Evolutionary conservation across 2,888 invertebrate genomes (phyloP).

Genomic region (Portevinia maculata): DNA sequence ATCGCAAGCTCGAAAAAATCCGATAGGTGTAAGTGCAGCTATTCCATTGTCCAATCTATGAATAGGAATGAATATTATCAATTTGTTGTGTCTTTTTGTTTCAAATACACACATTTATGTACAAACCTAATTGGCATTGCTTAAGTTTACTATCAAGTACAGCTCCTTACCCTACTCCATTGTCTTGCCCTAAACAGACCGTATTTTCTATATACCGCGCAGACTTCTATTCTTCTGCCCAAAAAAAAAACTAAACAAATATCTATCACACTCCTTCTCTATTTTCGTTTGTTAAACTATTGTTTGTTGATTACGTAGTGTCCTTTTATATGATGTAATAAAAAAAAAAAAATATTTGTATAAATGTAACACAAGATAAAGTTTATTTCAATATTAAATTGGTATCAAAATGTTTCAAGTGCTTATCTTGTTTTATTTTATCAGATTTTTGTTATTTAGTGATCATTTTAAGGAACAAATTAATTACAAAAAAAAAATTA

Average conservation of each 20-base stretch:
- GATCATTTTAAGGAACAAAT: constrained; percentile 38
- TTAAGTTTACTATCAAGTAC: background rate
- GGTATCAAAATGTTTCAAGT: constrained; percentile 15
- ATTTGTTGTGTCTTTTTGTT: background rate
- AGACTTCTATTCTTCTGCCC: constrained; percentile 14
- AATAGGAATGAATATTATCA: background rate
- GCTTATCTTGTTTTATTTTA: constrained; percentile 12
- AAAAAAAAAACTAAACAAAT: background rate
- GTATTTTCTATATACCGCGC: background rate
- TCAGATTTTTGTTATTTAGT: constrained; percentile 49
- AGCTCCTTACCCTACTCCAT: background rate
- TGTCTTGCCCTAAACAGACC: constrained; percentile 1
- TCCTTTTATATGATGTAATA: constrained; percentile 12
- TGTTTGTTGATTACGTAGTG: constrained; percentile 1
- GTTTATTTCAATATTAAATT: constrained; percentile 12
- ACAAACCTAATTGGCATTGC: background rate
- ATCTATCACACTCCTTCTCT: background rate
- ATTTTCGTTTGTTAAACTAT: constrained; percentile 9
- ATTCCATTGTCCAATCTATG: background rate
- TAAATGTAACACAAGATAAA: constrained; percentile 20
- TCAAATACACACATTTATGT: constrained; percentile 3
- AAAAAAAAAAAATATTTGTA: constrained; percentile 17
- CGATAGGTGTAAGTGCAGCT: too few species aligned
- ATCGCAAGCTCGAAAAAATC: background rate
- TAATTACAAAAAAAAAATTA: constrained; percentile 7